Base-by-base conservation (phyloP, 2,888 invertebrate genomes). In the Morpho helenor region DNA sequence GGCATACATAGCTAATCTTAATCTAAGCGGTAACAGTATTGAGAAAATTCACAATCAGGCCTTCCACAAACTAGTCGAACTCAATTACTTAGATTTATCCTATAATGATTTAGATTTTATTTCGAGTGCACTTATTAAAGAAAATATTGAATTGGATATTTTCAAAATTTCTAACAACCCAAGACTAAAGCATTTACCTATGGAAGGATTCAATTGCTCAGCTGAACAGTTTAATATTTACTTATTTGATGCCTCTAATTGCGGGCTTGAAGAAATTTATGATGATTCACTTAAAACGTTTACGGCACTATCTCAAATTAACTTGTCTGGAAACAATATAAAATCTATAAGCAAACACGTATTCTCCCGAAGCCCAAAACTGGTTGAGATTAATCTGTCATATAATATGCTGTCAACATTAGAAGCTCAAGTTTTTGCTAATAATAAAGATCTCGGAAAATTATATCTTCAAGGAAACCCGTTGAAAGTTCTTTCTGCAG, bases 401-500 rank as follows among this genome's bases (percentile, higher is more conserved):
- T 91, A 94, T 71, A 96, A 96, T 73, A 77, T 92, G 66, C 91
- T 96, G 52, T 82, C 84, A 7, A 89, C 89, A 22, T 77, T 96
- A 42, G 92, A 94, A 49, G 81, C 87, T 7, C 91, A 93, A 68
- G 87, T 94, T 61, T 96, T 96, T 75, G 91, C 90, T 67, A 92
- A 94, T 63, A 95, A 95, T 66, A 91, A 87, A 31, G 92, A 93
- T 63, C 83, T 96, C 59, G 92, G 85, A 39, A 93, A 92, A 78
- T 80, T 96, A 8, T 94, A 93, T 72, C 89, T 96, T 49, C 94
- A 94, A 66, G 94, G 94, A 9, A 96, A 96, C 80, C 94, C 94
- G 1, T 84, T 96, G 60, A 91, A 91, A 63, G 91, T 92, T 8
- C 75, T 96, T 3, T 93, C 94, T 56, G 92, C 94, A 2, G 91